Percentiles rank a stretch among this genome's conserved stretches.
phyloP scores from a whole-genome alignment of 2,888 invertebrate genomes.

The Theodoxus fluviatilis region DNA sequence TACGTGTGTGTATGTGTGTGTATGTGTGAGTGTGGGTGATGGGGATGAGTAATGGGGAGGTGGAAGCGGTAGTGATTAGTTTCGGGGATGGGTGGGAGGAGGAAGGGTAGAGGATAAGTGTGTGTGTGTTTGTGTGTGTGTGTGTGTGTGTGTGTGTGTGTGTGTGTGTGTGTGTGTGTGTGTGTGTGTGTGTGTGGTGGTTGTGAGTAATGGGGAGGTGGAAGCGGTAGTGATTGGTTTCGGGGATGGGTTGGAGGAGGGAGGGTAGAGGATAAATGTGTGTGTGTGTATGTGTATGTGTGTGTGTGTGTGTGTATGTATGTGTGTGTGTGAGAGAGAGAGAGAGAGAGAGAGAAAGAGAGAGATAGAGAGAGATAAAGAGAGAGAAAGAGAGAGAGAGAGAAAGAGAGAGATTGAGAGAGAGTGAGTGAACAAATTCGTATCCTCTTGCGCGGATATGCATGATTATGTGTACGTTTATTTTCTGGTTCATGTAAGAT shows the following conservation, averaged over 20 bases:
- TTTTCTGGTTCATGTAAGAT: too few relatives aligned
- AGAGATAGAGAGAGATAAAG: neutral
- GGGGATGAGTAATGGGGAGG: neutral
- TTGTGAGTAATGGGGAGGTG: neutral
- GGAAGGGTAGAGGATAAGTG: neutral
- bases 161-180: constrained; percentile 11
- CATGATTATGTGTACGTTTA: too few relatives aligned
- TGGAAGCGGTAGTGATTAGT: neutral
- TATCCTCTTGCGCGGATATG: too few relatives aligned
- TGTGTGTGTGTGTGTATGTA: neutral
- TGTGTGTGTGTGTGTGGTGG: neutral
- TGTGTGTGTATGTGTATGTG: neutral
- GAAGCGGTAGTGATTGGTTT: neutral
- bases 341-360: neutral
- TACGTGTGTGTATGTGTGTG: too few relatives aligned
- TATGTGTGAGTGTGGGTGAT: too few relatives aligned
- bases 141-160: constrained; percentile 17
- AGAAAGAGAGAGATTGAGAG: constrained; percentile 11
- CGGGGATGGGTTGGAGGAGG: neutral
- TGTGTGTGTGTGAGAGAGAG: constrained; percentile 1
- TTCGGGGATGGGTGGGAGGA: too few relatives aligned
- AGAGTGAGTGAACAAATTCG: constrained; percentile 19
- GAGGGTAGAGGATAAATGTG: neutral
- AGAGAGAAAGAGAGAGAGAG: constrained; percentile 1
- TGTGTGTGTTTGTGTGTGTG: constrained; percentile 16